Evolutionary conservation across 2,888 invertebrate species (phyloP), one percentile per base, ranked within the genome.

Genomic region (Tanytarsus gracilentus): DNA sequence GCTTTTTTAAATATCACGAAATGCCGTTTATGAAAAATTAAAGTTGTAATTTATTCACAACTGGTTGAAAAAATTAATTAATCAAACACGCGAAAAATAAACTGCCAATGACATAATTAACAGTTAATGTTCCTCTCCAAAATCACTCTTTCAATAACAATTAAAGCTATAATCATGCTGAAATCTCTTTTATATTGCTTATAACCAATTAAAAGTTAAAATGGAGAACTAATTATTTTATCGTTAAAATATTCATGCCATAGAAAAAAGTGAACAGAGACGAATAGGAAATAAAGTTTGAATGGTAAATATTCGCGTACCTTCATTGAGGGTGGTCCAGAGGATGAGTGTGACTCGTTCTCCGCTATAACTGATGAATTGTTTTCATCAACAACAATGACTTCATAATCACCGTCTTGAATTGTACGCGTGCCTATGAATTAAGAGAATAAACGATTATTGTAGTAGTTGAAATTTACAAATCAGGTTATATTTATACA

Each of bases 331-430:
- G 89, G 86, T 30, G 85, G 84, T 23, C 83, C 84, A 65, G 80
- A 80, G 4, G 49, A 58, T 16, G 84, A 84, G 65, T 82, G 81
- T 16, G 88, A 83, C 69, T 90, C 88, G 70, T 87, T 81, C 68
- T 90, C 89, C 53, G 86, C 85, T 65, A 89, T 76, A 63, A 83
- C 81, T 11, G 87, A 86, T 1, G 91, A 88, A 77, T 90, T 89
- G 70, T 86, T 88, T 71, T 91, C 91, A 70, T 91, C 91, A 68
- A 90, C 88, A 63, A 90, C 88, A 70, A 91, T 91, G 67, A 91
- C 89, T 69, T 91, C 89, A 71, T 90, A 90, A 69, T 90, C 90
- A 62, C 84, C 85, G 69, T 90, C 89, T 70, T 88, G 88, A 66
- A 71, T 76, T 66, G 71, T 76, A 48, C 73, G 71, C 9, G 70